Evolutionary conservation across 2,888 invertebrate genomes (phyloP), one percentile per base, ranked within the genome.

Genomic region (Molanna angustata): DNA sequence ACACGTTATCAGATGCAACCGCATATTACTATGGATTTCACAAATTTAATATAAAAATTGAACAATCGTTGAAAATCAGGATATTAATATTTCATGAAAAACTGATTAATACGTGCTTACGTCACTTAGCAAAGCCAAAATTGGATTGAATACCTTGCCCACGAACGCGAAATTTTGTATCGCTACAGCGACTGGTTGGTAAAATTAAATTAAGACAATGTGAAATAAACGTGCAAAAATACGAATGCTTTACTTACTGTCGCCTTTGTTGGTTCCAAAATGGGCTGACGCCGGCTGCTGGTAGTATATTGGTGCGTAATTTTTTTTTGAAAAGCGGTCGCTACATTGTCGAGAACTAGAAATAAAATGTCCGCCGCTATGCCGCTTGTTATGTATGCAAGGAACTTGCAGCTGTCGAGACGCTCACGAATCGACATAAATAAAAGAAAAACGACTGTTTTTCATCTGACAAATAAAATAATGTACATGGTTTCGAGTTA

Each of bases 301-400:
- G 41, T 43, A 40, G 48, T 32, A 11, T 22, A 48, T 43, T 37
- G 40, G 48, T 31, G 22, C 52, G 46, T 53, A 53, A 31, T 43
- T 48, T 27, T 43, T 50, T 46, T 48, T 48, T 31, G 41, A 43
- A 54, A 51, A 21, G 47, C 49, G 49, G 74, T 73, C 70, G 74
- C 76, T 76, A 77, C 76, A 77, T 76, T 76, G 76, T 77, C 74
- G 72, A 75, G 48, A 56, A 56, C 52, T 49, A 74, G 76, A 76
- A 77, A 57, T 77, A 77, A 77, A 76, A 77, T 77, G 76, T 77
- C 76, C 76, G 76, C 76, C 76, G 76, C 76, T 75, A 75, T 74
- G 76, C 76, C 74, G 75, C 75, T 75, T 70, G 73, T 74, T 50
- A 54, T 51, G 48, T 52, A 52, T 47, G 52, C 52, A 37, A 53